Evolutionary conservation across 1,140 invertebrate species (phyloP).

Genomic region (Chrysoperla carnea): DNA sequence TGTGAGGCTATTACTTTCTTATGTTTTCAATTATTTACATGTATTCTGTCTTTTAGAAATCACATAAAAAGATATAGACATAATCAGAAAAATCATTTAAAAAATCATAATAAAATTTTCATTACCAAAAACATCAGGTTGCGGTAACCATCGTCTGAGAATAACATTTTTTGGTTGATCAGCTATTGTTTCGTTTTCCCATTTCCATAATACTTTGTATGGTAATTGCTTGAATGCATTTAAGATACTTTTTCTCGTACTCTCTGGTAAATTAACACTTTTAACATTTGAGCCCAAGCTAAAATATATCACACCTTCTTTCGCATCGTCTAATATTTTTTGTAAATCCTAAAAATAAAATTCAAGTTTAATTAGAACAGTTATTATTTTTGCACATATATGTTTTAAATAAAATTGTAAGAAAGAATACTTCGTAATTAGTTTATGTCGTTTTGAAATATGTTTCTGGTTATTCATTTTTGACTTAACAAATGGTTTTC

Average conservation of each 20-base stretch:
- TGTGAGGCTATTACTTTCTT: no score
- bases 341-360: conserved; percentile 14
- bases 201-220: conserved; percentile 30
- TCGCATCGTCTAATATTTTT: conserved; percentile 16
- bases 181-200: conserved; percentile 18
- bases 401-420: no score
- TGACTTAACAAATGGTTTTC: no score
- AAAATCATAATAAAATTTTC: no score
- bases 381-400: conserved; percentile 4
- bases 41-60: no score
- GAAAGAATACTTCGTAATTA: not conserved
- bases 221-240: conserved; percentile 25
- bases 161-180: conserved; percentile 13
- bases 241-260: conserved; percentile 20
- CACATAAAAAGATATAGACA: no score
- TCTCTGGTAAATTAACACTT: conserved; percentile 18
- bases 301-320: conserved; percentile 28
- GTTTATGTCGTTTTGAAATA: no score
- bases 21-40: no score
- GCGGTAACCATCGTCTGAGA: not conserved
- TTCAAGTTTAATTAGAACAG: not conserved
- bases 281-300: conserved; percentile 29
- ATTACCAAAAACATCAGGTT: no score
- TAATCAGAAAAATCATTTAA: no score
- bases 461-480: no score